Evolutionary conservation across 2,113 vertebrate species (phyloP), one percentile per base, ranked within the genome.

Genomic region (Xenotilapia longispinis): DNA sequence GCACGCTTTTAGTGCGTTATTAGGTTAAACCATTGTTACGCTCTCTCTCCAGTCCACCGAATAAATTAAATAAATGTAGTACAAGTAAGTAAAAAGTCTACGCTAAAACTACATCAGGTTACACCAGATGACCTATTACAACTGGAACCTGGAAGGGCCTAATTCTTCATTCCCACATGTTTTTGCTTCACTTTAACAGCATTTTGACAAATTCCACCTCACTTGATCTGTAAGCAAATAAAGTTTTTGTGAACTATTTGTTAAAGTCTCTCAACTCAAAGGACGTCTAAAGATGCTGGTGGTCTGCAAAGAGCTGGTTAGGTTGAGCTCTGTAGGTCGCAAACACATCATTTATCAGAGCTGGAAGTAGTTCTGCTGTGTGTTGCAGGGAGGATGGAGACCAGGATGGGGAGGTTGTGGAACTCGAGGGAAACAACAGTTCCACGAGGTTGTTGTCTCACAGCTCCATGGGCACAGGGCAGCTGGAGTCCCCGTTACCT

Each of bases 361-460:
- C 49, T 90, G 26, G 83, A 53, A 17, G 49, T 40, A 19, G 31
- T 49, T 79, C 53, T 75, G 70, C 70, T 89, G 26, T 94, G 79
- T 90, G 26, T 83, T 81, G 70, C 95, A 99, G 98, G 93, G 98
- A 99, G 63, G 97, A 97, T 42, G 79, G 90, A 0, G 98, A 98
- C 57, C 98, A 97, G 33, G 97, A 98, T 19, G 94, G 97, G 87
- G 97, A 98, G 2, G 91, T 94, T 2, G 96, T 92, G 0, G 98
- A 98, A 79, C 94, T 96, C 2, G 97, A 99, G 3, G 96, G 92
- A 49, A 75, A 94, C 2, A 91, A 91, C 88, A 97, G 92, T n/a
- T 89, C 96, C 1, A 95, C 92, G 9, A 91, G 91, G 84, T 96
- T 95, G 9, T 94, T 96, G 14, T 95, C 96, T 1, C 94, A 95